phyloP scores from a whole-genome alignment of 2,797 vertebrate genomes.

The Leptodactylus fallax region DNA sequence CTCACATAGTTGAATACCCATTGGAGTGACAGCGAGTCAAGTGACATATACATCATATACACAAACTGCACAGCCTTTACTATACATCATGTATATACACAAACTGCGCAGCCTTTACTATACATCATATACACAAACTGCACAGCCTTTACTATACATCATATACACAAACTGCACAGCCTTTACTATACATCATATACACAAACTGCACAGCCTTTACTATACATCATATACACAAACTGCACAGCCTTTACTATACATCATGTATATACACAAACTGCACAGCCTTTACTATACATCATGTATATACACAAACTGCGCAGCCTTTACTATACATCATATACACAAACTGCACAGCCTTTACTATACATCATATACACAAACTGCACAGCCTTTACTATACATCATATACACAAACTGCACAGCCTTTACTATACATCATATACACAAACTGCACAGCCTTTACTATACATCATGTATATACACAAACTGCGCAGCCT shows the following conservation, averaged over 20 bases:
- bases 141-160: too few relatives aligned
- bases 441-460: neutral
- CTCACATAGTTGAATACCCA: conserved; percentile 32
- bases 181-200: neutral
- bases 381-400: neutral
- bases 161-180: neutral
- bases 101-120: too few relatives aligned
- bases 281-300: neutral
- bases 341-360: neutral
- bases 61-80: neutral
- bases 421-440: neutral
- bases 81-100: too few relatives aligned
- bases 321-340: neutral
- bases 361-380: neutral
- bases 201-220: too few relatives aligned
- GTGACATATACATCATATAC: conserved; percentile 36
- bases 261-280: neutral
- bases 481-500: neutral
- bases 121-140: too few relatives aligned
- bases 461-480: neutral
- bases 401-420: too few relatives aligned
- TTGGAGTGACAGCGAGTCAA: conserved; percentile 42
- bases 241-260: neutral
- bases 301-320: too few relatives aligned
- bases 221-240: conserved; percentile 10